Percentiles rank a stretch among this genome's conserved stretches.
phyloP scores from a whole-genome alignment of 2,797 vertebrate genomes.

The Scomberomorus guttatus region DNA sequence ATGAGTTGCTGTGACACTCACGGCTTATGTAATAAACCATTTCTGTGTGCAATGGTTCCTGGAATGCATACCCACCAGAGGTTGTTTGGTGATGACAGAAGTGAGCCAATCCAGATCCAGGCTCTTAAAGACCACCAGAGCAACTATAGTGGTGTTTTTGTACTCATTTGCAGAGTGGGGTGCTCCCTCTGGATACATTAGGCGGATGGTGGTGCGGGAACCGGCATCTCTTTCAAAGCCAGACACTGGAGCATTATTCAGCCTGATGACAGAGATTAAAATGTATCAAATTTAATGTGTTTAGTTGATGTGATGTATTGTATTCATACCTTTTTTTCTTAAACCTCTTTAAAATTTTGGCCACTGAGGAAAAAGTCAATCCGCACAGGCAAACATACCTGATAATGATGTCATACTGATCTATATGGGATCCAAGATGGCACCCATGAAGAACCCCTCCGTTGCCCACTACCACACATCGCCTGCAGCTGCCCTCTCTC shows the following conservation, averaged over 20 bases:
- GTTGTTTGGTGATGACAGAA: conserved; percentile 83
- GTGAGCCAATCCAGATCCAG: conserved; percentile 87
- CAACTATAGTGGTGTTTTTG: conserved; percentile 77
- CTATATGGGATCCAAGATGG: conserved; percentile 86
- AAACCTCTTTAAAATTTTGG: neutral
- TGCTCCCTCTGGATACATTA: conserved; percentile 87
- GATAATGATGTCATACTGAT: conserved; percentile 86
- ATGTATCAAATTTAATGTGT: conserved; percentile 58
- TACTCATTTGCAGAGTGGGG: conserved; percentile 80
- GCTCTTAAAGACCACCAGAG: conserved; percentile 86
- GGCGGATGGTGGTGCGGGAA: conserved; percentile 85
- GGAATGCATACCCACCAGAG: conserved; percentile 77
- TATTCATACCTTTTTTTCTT: neutral
- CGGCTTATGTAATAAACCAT: conserved; percentile 42
- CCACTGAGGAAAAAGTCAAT: neutral
- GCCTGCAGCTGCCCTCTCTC: conserved; percentile 70
- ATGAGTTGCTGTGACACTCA: conserved; percentile 13
- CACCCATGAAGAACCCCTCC: conserved; percentile 85
- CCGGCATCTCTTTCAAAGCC: conserved; percentile 85
- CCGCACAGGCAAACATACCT: conserved; percentile 68
- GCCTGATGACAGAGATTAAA: conserved; percentile 83
- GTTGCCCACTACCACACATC: conserved; percentile 86
- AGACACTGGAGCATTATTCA: conserved; percentile 86
- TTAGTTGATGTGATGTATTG: neutral
- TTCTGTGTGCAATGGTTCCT: conserved; percentile 30